These are phyloP conservation scores for Azemiops feae DNA, from an alignment of 2,113 vertebrate genomes.

Conservation along the genomic window DNA sequence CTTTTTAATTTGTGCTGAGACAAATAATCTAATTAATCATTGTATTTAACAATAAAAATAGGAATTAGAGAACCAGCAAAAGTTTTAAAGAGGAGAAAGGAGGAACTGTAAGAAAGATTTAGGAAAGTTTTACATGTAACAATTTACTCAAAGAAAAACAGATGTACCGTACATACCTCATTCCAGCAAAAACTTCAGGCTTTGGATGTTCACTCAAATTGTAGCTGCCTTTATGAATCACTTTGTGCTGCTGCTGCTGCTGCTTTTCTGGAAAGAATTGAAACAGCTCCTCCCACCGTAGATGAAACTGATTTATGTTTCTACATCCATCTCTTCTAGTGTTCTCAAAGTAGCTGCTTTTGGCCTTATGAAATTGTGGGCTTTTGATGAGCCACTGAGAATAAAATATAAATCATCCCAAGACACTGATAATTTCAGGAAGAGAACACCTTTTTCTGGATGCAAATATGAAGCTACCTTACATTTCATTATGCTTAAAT, in stretches of 20 bases:
- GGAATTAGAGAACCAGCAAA: neutral
- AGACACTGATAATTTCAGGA: constrained; percentile 2
- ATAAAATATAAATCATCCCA: constrained; percentile 11
- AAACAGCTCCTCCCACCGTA: constrained; percentile 48
- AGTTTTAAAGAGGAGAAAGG: neutral
- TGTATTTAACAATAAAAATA: neutral
- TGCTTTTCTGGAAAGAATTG: constrained; percentile 45
- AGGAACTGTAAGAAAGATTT: neutral
- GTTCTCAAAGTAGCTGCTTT: constrained; percentile 14
- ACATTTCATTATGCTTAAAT: neutral
- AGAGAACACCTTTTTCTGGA: constrained; percentile 9
- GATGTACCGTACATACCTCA: neutral
- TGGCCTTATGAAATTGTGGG: neutral
- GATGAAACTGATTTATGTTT: constrained; percentile 37
- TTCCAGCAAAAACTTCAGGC: constrained; percentile 8
- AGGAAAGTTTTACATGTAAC: neutral
- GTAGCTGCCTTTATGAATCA: constrained; percentile 41
- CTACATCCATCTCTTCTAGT: constrained; percentile 19
- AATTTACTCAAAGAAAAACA: neutral
- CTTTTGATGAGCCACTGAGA: constrained; percentile 33
- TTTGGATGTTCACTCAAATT: constrained; percentile 16
- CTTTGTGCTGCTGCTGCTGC: constrained; percentile 54
- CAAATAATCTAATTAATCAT: neutral
- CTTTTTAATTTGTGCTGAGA: neutral
- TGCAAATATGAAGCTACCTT: neutral